A percentile compares a stretch with the other conserved stretches of the same genome.
Evolutionary conservation across 2,113 vertebrate species (phyloP).

Genomic region (Numenius arquata): DNA sequence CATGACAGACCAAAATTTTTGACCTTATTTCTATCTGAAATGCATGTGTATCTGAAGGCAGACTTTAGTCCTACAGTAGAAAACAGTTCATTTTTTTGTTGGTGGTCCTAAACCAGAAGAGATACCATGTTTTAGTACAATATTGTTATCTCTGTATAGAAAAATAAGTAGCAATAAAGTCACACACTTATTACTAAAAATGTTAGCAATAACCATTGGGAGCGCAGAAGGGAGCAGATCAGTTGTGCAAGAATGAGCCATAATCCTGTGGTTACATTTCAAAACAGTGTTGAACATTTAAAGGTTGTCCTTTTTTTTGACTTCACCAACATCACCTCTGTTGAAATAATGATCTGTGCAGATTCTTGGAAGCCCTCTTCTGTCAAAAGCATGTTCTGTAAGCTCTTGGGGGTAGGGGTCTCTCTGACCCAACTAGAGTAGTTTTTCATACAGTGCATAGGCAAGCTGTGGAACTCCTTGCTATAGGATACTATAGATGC

Average conservation of each 20-base stretch:
- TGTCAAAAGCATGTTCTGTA: neutral
- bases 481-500: neutral
- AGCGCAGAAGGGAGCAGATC: neutral
- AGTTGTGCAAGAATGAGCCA: neutral
- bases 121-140: neutral
- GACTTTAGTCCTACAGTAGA: neutral
- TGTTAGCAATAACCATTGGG: neutral
- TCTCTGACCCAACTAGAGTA: neutral
- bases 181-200: neutral
- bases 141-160: neutral
- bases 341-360: neutral
- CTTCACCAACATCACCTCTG: neutral
- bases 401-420: neutral
- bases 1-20: constrained; percentile 6
- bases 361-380: neutral
- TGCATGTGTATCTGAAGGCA: neutral
- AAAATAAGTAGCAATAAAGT: neutral
- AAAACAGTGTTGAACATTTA: neutral
- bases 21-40: neutral
- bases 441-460: neutral
- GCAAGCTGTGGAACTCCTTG: neutral
- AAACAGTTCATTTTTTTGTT: neutral
- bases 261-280: neutral
- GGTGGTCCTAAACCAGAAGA: neutral
- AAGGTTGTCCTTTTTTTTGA: neutral